Conservation (phyloP, 2,888 invertebrate genomes). For the Tetragonula carbonaria region DNA sequence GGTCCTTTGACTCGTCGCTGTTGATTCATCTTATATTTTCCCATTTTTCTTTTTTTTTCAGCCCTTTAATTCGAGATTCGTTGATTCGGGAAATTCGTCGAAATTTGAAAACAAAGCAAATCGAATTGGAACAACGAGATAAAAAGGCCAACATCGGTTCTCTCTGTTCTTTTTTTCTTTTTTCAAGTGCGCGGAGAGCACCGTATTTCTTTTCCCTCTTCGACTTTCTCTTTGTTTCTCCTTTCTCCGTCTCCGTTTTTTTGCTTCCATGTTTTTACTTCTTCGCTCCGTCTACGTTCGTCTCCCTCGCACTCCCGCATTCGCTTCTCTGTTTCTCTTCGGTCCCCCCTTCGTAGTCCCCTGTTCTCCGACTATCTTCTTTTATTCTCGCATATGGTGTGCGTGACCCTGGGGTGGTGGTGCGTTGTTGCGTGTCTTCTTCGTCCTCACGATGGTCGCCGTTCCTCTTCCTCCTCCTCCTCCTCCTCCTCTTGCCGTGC, state of each 20-base stretch:
- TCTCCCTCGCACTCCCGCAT: conserved; percentile 14
- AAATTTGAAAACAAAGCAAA: not conserved
- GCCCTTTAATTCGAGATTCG: not conserved
- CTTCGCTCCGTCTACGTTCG: conserved; percentile 25
- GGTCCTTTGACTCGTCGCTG: no score
- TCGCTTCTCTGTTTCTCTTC: conserved; percentile 19
- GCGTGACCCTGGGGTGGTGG: conserved; percentile 70
- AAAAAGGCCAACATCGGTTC: not conserved
- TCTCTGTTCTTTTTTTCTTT: not conserved
- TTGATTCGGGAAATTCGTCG: no score
- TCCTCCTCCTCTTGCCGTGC: conserved; percentile 73
- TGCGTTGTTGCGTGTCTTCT: conserved; percentile 72
- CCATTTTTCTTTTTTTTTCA: no score
- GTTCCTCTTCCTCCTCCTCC: conserved; percentile 59
- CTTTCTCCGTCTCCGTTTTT: not conserved
- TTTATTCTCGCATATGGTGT: conserved; percentile 48
- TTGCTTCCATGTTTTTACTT: conserved; percentile 27
- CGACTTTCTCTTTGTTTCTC: not conserved
- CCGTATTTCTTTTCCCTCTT: not conserved
- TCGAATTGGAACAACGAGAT: not conserved
- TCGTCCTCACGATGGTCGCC: conserved; percentile 57
- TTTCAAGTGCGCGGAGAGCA: not conserved
- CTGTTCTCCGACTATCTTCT: conserved; percentile 22
- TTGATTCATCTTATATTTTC: no score
- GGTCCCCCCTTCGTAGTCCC: not conserved